Base-by-base conservation (phyloP, 2,113 vertebrate genomes). In the Microcebus lehilahytsara region DNA sequence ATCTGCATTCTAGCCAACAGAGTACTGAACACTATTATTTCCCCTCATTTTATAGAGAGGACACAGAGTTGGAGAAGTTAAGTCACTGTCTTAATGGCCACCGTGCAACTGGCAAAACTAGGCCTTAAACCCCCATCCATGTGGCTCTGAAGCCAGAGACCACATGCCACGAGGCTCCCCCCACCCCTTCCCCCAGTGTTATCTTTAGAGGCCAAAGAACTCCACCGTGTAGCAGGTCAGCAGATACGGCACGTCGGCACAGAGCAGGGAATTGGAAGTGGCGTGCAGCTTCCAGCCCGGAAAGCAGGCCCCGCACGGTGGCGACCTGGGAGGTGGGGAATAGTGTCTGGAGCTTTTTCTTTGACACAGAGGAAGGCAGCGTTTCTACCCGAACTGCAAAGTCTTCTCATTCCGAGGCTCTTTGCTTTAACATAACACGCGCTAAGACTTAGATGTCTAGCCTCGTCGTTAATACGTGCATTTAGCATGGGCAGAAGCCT, bases 401-500 rank as follows among this genome's bases (percentile, higher is more conserved):
- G 60, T 22, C 60, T 95, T 67, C 95, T 66, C 75, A 17, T 20
- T 51, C 5, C 5, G 85, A 75, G 74, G 3, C 1, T 72, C 49
- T 80, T 42, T 40, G 17, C 49, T 93, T 89, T 95, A 27, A 60
- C 19, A 92, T 0, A 93, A 46, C 67, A 94, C 6, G 80, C 67
- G 42, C 37, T 53, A 80, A 96, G 56, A 46, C 32, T 78, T 66
- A 20, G n/a, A 78, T 80, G 97, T 87, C 96, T 69, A 10, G 77
- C 49, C n/a, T 42, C 60, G 64, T 37, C 89, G 81, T 60, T 62
- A 94, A 53, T 0, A 93, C 23, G 89, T 9, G 4, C 9, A 42
- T 84, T 93, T 81, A 78, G 94, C 96, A 80, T 19, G 32, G 2
- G 93, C 53, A 53, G 69, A 87, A 71, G 1, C 66, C 95, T 92